phyloP scores from a whole-genome alignment of 2,113 vertebrate species.

The Tiliqua scincoides region DNA sequence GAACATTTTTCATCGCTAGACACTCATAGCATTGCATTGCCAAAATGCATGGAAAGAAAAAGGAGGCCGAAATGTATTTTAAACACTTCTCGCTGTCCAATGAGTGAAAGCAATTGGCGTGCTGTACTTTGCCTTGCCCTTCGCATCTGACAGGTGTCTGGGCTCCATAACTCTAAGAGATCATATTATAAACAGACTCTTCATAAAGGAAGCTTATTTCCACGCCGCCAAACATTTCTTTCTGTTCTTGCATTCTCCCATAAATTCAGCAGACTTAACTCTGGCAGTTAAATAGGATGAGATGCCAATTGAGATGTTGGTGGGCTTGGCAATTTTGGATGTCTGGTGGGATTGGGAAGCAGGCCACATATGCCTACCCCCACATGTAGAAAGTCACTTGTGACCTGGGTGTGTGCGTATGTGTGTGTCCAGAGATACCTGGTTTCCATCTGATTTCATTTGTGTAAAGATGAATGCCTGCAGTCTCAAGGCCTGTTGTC shows the following conservation, averaged over 20 bases:
- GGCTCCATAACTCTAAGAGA: neutral
- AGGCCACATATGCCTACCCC: neutral
- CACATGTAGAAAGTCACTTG: neutral
- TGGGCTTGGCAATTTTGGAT: neutral
- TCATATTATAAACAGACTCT: rapidly evolving
- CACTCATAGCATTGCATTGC: rapidly evolving
- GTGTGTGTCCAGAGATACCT: neutral
- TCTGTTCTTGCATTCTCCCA: too few species aligned
- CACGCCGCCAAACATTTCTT: neutral
- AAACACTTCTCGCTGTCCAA: rapidly evolving
- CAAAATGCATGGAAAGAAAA: neutral
- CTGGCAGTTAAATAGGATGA: neutral
- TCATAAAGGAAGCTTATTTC: neutral
- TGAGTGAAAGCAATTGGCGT: rapidly evolving
- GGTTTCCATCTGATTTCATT: neutral
- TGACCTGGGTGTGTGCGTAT: neutral
- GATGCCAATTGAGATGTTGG: neutral
- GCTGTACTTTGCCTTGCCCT: neutral
- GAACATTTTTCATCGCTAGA: neutral
- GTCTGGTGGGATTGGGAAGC: neutral
- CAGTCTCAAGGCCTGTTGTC: neutral
- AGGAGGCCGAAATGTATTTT: rapidly evolving
- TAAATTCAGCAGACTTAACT: neutral
- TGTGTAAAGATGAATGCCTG: neutral
- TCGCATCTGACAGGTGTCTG: neutral